Evolutionary conservation across 2,888 invertebrate species (phyloP).

Genomic region (Aphodius granarius): DNA sequence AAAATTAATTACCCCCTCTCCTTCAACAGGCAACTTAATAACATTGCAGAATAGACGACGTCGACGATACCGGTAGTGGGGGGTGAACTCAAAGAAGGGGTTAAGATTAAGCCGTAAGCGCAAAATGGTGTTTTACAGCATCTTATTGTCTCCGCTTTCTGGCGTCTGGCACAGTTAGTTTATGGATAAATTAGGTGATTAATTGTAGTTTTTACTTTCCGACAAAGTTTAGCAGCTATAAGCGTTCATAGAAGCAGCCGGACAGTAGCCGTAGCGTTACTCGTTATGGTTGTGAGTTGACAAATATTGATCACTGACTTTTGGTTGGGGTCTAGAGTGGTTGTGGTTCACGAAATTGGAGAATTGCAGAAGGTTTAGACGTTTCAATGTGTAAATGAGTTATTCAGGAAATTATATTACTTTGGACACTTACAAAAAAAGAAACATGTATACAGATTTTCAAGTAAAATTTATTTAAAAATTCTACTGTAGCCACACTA

Average conservation of each 20-base stretch:
- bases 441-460: not conserved
- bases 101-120: not conserved
- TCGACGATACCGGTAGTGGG: not conserved
- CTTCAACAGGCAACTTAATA: not conserved
- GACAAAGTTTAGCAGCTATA: no score
- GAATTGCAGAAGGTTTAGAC: not conserved
- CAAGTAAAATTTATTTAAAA: slow-evolving; percentile 26
- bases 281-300: no score
- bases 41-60: not conserved
- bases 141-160: not conserved
- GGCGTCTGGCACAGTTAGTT: not conserved
- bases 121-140: not conserved
- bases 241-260: not conserved
- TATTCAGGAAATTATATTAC: no score
- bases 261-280: no score
- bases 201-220: not conserved
- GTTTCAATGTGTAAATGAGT: no score
- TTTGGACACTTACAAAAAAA: no score
- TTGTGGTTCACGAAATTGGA: no score
- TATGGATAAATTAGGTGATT: not conserved
- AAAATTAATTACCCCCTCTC: not conserved
- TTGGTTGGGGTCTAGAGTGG: no score
- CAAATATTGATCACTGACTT: no score
- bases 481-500: slow-evolving; percentile 24
- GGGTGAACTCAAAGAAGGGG: not conserved